phyloP scores from a whole-genome alignment of 2,888 invertebrate species.

The Lapara coniferarum region DNA sequence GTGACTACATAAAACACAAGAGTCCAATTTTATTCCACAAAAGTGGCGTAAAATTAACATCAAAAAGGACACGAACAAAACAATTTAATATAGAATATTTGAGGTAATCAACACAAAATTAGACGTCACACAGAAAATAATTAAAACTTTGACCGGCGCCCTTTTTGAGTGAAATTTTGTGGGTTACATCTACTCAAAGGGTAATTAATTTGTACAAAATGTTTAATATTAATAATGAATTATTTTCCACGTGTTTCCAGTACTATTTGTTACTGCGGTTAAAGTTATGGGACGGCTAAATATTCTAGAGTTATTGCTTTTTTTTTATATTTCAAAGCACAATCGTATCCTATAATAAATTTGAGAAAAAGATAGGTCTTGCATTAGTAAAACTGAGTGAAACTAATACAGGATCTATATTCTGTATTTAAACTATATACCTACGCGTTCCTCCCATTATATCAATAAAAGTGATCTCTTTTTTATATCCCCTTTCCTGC shows the following conservation, averaged over 20 bases:
- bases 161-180: constrained; percentile 28
- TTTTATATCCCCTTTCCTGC: no score
- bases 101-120: constrained; percentile 20
- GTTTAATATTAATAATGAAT: constrained; percentile 39
- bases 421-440: no score
- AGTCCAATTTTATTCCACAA: not conserved
- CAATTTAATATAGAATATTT: constrained; percentile 19
- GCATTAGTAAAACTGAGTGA: no score
- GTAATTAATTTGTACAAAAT: constrained; percentile 47
- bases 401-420: no score
- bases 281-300: no score
- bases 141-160: constrained; percentile 24
- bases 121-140: constrained; percentile 9
- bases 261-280: not conserved
- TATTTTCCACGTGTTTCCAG: not conserved
- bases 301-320: no score
- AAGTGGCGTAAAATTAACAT: constrained; percentile 17
- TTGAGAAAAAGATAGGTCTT: no score
- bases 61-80: constrained; percentile 18
- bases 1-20: not conserved
- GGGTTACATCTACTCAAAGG: constrained; percentile 30
- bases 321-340: no score
- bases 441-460: no score
- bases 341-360: no score
- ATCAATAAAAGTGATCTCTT: no score